These are phyloP conservation scores for Acanthosepion esculentum DNA, from an alignment of 2,888 invertebrate genomes.

Conservation along the genomic window DNA sequence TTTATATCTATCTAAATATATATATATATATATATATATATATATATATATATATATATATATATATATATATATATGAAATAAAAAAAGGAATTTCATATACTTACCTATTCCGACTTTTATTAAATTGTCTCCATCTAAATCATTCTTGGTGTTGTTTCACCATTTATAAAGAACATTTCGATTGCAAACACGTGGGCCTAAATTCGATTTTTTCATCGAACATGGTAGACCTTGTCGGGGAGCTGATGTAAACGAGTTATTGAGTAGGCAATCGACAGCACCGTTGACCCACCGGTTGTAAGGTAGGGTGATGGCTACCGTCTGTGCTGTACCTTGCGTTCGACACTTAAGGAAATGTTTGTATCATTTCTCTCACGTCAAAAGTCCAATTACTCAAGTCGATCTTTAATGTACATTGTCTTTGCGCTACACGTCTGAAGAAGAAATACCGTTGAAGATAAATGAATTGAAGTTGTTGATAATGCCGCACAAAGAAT, in stretches of 20 bases:
- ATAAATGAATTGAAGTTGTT: background rate
- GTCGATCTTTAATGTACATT: background rate
- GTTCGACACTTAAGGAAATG: background rate
- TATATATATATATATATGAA: no score
- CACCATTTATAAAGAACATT: background rate
- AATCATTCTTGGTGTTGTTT: background rate
- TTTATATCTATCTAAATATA: background rate
- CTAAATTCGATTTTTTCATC: slow-evolving; percentile 33
- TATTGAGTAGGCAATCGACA: background rate
- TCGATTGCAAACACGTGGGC: background rate
- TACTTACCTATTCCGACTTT: background rate
- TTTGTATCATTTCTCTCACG: background rate
- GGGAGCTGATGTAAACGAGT: background rate
- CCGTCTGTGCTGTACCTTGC: background rate
- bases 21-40: background rate
- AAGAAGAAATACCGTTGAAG: background rate
- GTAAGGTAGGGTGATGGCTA: background rate
- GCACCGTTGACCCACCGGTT: background rate
- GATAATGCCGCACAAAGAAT: background rate
- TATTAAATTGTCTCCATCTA: background rate
- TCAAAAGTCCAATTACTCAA: background rate
- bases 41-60: background rate
- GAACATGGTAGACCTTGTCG: background rate
- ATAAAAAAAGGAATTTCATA: no score
- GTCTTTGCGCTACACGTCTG: background rate